A percentile compares a stretch with the other conserved stretches of the same genome.
phyloP scores from a whole-genome alignment of 2,888 invertebrate genomes.

The Drosophila mulleri region DNA sequence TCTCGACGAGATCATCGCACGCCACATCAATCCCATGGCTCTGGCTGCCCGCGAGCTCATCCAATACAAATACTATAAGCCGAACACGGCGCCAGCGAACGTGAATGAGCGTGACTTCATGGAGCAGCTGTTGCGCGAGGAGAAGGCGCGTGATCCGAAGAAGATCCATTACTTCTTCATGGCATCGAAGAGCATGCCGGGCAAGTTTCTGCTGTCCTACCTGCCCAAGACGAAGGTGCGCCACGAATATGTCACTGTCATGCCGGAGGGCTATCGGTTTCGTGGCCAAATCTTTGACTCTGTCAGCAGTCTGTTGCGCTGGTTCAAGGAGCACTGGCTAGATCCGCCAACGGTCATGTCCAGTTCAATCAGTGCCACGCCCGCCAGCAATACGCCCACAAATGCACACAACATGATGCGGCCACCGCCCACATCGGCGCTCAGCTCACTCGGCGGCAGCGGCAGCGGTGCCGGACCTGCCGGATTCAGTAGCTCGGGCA shows the following conservation, averaged over 20 bases:
- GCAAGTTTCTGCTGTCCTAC: slow-evolving; percentile 97
- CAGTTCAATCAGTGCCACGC: slow-evolving; percentile 10
- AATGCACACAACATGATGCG: slow-evolving; percentile 54
- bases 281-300: slow-evolving; percentile 95
- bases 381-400: slow-evolving; percentile 33
- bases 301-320: slow-evolving; percentile 90
- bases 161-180: slow-evolving; percentile 96
- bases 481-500: slow-evolving; percentile 59
- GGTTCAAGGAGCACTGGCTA: slow-evolving; percentile 99
- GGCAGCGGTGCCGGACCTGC: not conserved
- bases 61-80: slow-evolving; percentile 94
- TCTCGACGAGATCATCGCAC: slow-evolving; percentile 99
- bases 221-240: slow-evolving; percentile 93
- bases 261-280: slow-evolving; percentile 96
- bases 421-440: slow-evolving; percentile 34
- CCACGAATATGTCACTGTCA: slow-evolving; percentile 96
- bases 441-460: slow-evolving; percentile 20
- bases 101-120: slow-evolving; percentile 88
- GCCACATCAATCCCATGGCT: slow-evolving; percentile 98
- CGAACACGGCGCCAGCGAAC: slow-evolving; percentile 90
- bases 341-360: slow-evolving; percentile 90
- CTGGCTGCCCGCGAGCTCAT: slow-evolving; percentile 95
- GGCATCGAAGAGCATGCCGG: slow-evolving; percentile 94
- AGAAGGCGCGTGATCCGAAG: slow-evolving; percentile 93
- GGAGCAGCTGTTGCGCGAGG: slow-evolving; percentile 94